Conservation (phyloP, 2,113 vertebrate genomes). For the Bucco capensis region DNA sequence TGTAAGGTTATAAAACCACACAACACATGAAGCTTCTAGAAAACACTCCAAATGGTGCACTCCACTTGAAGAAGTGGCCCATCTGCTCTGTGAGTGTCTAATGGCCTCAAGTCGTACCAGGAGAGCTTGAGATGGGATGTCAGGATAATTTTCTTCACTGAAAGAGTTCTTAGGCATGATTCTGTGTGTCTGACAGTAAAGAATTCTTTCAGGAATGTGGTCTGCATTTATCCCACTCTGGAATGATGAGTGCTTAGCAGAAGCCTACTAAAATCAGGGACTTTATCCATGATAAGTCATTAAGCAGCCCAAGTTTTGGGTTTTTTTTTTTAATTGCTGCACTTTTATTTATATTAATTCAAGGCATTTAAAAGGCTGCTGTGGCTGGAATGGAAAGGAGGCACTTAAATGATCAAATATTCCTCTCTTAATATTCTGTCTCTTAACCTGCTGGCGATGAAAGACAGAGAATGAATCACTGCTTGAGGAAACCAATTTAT, state of each 20-base stretch:
- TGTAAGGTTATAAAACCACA: not conserved
- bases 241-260: not conserved
- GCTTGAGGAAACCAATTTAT: constrained; percentile 86
- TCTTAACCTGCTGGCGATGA: constrained; percentile 78
- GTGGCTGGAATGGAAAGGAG: constrained; percentile 20
- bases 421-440: constrained; percentile 67
- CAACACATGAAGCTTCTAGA: not conserved
- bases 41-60: not conserved
- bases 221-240: not conserved
- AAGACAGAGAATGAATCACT: constrained; percentile 83
- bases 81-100: not conserved
- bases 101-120: too few relatives aligned
- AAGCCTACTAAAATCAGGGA: not conserved
- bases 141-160: too few relatives aligned
- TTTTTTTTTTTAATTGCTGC: constrained; percentile 37
- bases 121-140: too few relatives aligned
- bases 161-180: too few relatives aligned
- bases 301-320: not conserved
- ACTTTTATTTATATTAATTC: constrained; percentile 50
- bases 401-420: constrained; percentile 56
- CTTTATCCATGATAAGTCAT: not conserved
- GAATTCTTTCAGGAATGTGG: not conserved
- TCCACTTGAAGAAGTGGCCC: not conserved
- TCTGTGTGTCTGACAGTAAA: not conserved
- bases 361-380: constrained; percentile 2